Conservation (phyloP, 2,797 vertebrate species). For the Notoglanidium macrostoma region DNA sequence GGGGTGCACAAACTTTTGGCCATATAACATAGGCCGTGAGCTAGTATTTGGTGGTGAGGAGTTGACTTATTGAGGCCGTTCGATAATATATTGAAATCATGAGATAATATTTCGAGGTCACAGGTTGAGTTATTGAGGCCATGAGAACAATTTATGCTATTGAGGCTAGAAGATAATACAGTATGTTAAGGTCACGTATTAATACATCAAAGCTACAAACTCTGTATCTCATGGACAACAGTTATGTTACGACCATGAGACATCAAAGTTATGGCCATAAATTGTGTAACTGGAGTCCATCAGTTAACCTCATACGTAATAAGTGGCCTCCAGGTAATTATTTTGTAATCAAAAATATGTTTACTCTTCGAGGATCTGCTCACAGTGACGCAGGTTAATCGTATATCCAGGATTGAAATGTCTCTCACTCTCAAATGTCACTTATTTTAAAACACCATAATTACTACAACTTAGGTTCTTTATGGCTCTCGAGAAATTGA, state of each 20-base stretch:
- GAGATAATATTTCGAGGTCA: background rate
- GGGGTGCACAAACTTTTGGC: background rate
- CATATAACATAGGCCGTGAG: background rate
- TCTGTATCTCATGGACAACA: background rate
- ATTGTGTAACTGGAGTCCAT: background rate
- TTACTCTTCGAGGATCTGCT: background rate
- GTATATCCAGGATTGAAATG: background rate
- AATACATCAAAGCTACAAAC: background rate
- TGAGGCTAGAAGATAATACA: background rate
- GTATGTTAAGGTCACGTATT: background rate
- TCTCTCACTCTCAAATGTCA: background rate
- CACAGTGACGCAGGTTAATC: background rate
- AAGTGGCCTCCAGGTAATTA: background rate
- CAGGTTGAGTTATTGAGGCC: background rate
- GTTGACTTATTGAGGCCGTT: background rate
- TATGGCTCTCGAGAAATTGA: background rate
- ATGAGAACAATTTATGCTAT: background rate
- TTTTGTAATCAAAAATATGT: background rate
- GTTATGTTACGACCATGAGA: background rate
- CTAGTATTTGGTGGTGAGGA: background rate
- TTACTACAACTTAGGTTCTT: background rate
- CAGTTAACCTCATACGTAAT: background rate
- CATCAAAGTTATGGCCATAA: background rate
- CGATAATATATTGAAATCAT: background rate
- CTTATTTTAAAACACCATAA: background rate